Evolutionary conservation across 2,113 vertebrate genomes (phyloP).

Genomic region (Callithrix jacchus): DNA sequence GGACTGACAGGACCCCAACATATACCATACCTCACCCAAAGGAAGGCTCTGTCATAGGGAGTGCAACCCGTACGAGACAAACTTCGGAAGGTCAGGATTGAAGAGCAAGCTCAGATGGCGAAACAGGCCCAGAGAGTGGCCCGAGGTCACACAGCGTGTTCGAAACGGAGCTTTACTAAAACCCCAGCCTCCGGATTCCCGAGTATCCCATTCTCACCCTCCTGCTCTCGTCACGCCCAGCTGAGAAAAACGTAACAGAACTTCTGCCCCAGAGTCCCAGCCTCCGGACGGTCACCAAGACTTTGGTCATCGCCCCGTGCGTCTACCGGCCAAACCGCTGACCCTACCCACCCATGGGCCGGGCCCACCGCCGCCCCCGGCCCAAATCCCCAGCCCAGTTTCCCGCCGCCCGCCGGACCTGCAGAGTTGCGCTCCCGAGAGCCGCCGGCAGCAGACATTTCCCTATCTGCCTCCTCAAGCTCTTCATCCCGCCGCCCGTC

Average conservation of each 20-base stretch:
- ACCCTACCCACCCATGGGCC: neutral
- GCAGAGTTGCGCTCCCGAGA: slow-evolving; percentile 64
- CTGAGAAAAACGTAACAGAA: neutral
- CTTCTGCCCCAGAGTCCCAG: neutral
- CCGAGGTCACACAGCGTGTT: neutral
- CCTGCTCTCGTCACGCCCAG: neutral
- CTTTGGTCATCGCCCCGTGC: neutral
- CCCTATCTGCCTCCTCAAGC: slow-evolving; percentile 53
- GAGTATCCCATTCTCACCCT: neutral
- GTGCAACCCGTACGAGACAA: neutral
- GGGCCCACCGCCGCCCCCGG: neutral
- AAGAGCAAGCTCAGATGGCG: neutral
- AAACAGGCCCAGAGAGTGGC: neutral
- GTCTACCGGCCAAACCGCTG: neutral
- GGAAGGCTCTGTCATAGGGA: neutral
- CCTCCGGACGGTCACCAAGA: neutral
- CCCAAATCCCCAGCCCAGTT: neutral
- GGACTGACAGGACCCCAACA: neutral
- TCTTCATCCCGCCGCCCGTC: slow-evolving; percentile 43
- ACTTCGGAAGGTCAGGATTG: neutral
- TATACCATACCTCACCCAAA: neutral
- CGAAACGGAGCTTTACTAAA: neutral
- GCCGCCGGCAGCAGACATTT: slow-evolving; percentile 69
- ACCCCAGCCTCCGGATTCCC: neutral
- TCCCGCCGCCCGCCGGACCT: slow-evolving; percentile 32